Evolutionary conservation across 2,888 invertebrate species (phyloP), one percentile per base, ranked within the genome.

Genomic region (Acrobasis suavella): DNA sequence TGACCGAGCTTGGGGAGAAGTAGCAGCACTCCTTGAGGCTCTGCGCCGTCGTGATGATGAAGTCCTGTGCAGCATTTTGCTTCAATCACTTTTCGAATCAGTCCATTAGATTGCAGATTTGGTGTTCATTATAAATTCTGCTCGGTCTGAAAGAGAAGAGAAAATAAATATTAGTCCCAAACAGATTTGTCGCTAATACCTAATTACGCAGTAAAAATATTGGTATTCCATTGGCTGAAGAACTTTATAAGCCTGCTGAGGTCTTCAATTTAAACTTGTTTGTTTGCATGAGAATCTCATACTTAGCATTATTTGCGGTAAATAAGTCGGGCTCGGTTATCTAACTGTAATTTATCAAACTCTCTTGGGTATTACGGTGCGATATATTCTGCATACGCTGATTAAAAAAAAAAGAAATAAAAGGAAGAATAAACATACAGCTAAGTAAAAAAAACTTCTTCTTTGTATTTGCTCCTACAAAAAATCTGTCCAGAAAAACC

Each of bases 11-110:
- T 94, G 94, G 0, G 95, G 95, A 1, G 95, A 94, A 7, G 94
- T 94, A 49, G 94, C 94, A 15, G 95, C 94, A 72, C 94, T 94
- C 64, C 95, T 91, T 10, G 95, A 95, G 64, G 95, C 94, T 62
- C 95, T 92, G 16, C 95, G 93, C 68, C 95, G 93, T 62, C 95
- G 92, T 49, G 96, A 96, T 39, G 95, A 94, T 72, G 94, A 94
- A 6, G 89, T 89, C 75, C 95, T 92, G 73, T 95, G 94, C 72
- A 96, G 83, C 95, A 96, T 96, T 68, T 70, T 86, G 67, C 8
- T n/a, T 17, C 38, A 55, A 38, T n/a, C 3, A 39, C 14, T 42
- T 1, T 17, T 54, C 32, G 54, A 50, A 38, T 50, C 42, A 49
- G 15, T 49, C 15, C 46, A 15, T 16, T n/a, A 49, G 32, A 12